Conservation (phyloP, 2,113 vertebrate genomes). For the Sylvicapra grimmia region DNA sequence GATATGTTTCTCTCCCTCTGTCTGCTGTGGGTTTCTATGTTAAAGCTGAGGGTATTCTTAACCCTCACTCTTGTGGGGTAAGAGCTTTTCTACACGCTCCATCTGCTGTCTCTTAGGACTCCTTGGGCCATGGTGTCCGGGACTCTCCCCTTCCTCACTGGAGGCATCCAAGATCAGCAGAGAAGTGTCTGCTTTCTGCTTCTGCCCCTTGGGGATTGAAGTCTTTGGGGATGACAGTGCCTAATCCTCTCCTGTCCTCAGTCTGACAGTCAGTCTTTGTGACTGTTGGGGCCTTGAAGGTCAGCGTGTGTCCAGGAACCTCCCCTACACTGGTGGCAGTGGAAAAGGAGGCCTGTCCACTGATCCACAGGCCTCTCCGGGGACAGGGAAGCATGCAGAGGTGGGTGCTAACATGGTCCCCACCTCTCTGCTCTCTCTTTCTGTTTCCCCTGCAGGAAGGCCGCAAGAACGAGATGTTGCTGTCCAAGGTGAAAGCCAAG, state of each 20-base stretch:
- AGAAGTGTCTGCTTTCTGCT: neutral
- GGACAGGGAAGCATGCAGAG: neutral
- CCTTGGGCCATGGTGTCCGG: neutral
- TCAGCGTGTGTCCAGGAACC: neutral
- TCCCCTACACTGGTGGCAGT: rapidly evolving
- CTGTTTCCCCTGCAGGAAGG: constrained; percentile 84
- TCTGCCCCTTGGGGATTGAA: neutral
- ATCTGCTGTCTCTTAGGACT: neutral
- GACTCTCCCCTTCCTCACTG: neutral
- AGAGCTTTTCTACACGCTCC: neutral
- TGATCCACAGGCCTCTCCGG: neutral
- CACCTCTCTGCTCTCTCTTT: neutral
- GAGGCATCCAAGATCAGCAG: neutral
- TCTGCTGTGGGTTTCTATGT: neutral
- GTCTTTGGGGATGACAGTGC: neutral
- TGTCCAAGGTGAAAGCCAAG: constrained; percentile 89
- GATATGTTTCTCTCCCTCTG: neutral
- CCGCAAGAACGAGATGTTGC: constrained; percentile 92
- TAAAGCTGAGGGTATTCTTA: neutral
- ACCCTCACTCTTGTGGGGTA: neutral
- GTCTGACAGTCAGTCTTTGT: neutral
- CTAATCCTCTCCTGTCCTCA: neutral
- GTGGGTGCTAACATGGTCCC: neutral
- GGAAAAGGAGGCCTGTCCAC: neutral
- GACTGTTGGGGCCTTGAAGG: neutral